Conservation (phyloP, 2,888 invertebrate species). For the Tipula confusa region DNA sequence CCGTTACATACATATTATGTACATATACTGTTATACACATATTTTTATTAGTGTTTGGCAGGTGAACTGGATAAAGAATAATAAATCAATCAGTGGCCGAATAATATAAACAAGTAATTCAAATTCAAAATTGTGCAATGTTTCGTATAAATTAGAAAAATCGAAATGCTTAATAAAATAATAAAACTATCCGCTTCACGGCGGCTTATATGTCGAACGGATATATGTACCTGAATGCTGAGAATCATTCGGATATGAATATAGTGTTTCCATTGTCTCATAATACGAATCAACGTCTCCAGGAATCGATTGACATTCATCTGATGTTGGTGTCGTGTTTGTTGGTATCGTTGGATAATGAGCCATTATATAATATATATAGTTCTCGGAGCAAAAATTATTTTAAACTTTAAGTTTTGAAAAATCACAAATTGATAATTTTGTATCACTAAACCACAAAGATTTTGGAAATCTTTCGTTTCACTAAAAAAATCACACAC, state of each 20-base stretch:
- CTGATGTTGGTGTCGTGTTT: not conserved
- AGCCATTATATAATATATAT: not conserved
- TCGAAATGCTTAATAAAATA: not conserved
- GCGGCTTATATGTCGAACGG: not conserved
- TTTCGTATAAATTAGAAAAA: not conserved
- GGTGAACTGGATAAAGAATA: conserved; percentile 21
- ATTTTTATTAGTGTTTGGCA: not conserved
- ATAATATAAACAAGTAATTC: not conserved
- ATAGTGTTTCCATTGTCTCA: conserved; percentile 14
- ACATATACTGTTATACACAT: too few species aligned
- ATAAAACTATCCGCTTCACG: not conserved
- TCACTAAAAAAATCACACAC: not conserved
- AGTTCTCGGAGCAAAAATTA: too few species aligned
- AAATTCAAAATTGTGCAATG: not conserved
- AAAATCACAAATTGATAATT: too few species aligned
- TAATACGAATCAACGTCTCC: conserved; percentile 27
- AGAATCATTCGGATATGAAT: conserved; percentile 28
- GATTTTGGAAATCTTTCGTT: not conserved
- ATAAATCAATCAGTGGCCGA: not conserved
- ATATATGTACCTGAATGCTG: not conserved
- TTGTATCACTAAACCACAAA: too few species aligned
- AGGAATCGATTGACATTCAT: conserved; percentile 28
- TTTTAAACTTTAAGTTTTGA: too few species aligned
- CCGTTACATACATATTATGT: not conserved
- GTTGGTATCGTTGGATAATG: not conserved